These are phyloP conservation scores for Halictus rubicundus DNA, from an alignment of 1,140 invertebrate genomes.

Conservation along the genomic window DNA sequence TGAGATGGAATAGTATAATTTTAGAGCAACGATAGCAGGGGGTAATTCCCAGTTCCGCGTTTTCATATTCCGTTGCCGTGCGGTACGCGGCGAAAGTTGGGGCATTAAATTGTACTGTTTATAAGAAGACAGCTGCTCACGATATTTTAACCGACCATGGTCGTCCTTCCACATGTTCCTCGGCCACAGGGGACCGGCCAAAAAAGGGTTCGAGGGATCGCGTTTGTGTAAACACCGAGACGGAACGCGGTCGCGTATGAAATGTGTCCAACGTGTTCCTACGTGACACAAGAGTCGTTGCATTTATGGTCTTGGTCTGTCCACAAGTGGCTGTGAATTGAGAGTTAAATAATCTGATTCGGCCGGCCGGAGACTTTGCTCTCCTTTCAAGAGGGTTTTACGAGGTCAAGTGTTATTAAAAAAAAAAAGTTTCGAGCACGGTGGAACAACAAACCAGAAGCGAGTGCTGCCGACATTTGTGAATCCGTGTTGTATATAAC, in stretches of 20 bases:
- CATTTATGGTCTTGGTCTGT: neutral
- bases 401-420: neutral
- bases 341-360: slow-evolving; percentile 1
- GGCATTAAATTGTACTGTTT: slow-evolving; percentile 44
- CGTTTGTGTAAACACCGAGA: slow-evolving; percentile 41
- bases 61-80: neutral
- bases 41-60: neutral
- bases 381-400: neutral
- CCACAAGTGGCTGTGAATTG: neutral
- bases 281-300: neutral
- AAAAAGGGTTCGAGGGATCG: slow-evolving; percentile 38
- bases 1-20: neutral
- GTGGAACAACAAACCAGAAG: no score
- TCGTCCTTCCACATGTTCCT: slow-evolving; percentile 37
- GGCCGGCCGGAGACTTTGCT: neutral
- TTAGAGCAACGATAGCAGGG: neutral
- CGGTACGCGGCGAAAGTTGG: neutral
- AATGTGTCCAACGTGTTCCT: neutral
- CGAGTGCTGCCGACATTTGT: no score
- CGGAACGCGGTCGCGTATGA: slow-evolving; percentile 15
- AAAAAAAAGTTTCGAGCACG: neutral
- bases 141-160: slow-evolving; percentile 50
- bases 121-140: slow-evolving; percentile 47
- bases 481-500: no score
- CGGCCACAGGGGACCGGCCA: slow-evolving; percentile 25